Conservation (phyloP, 1,140 invertebrate genomes). For the Leptinotarsa lineolata region DNA sequence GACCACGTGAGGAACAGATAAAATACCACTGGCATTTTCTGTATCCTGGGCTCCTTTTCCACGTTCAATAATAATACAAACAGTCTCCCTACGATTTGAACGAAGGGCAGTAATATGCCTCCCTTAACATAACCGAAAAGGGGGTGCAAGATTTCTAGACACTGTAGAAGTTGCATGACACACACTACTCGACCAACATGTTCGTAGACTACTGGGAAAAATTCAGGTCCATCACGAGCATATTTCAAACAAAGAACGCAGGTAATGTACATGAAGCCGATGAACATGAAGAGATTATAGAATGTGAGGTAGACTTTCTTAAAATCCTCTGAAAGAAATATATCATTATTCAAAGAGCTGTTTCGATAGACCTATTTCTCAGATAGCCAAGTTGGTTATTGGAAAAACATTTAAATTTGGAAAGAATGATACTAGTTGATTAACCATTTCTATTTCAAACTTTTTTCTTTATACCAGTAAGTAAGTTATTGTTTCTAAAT, state of each 20-base stretch:
- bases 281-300: conserved; percentile 90
- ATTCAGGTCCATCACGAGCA: conserved; percentile 73
- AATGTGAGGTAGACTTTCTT: conserved; percentile 85
- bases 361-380: too few species aligned
- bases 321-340: conserved; percentile 69
- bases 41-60: conserved; percentile 82
- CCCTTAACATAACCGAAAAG: conserved; percentile 86
- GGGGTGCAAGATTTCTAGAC: conserved; percentile 88
- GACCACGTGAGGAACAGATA: conserved; percentile 86
- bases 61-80: conserved; percentile 85
- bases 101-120: conserved; percentile 63
- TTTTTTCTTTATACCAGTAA: too few species aligned
- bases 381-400: too few species aligned
- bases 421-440: too few species aligned
- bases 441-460: too few species aligned
- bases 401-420: too few species aligned
- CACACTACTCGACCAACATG: conserved; percentile 79
- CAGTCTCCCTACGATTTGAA: conserved; percentile 77
- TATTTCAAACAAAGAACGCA: conserved; percentile 76
- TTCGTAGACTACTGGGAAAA: conserved; percentile 74
- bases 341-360: too few species aligned
- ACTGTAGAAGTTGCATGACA: conserved; percentile 80
- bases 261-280: conserved; percentile 82
- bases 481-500: too few species aligned
- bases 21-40: conserved; percentile 83